Base-by-base conservation (phyloP, 2,797 vertebrate species). In the Pipistrellus pygmaeus region DNA sequence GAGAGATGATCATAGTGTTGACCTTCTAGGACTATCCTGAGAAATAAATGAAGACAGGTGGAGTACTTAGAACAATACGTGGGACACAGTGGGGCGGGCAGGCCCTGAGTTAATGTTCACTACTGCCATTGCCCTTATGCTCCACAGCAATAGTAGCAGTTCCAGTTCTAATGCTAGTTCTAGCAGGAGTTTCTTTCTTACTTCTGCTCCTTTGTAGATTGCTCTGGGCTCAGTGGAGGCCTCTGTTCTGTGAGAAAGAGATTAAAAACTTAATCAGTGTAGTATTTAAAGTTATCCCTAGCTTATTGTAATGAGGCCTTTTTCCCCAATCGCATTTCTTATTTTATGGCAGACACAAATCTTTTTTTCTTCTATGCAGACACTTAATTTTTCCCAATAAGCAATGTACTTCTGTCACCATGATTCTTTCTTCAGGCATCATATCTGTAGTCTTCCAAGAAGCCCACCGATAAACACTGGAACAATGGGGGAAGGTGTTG, bases 81-180 rank as follows among this genome's bases (percentile, higher is more conserved):
- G 69, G 64, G 41, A 7, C 38, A 0, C 11, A 5, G 55, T 5
- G 2, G 57, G 20, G 41, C 3, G 18, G 4, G 57, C 7, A 4
- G 66, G 21, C 51, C 7, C n/a, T 27, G 18, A 83, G 41, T 27
- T 1, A 8, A 25, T 2, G 27, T 25, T 41, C 57, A 2, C 57
- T 2, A 2, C 21, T 4, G 0, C 12, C 57, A 0, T 71, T 7
- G 14, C 14, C 23, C 71, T 41, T 1, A 0, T 0, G 30, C 25
- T 5, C 21, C 6, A 1, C 3, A 13, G 69, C 23, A 6, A 25
- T 3, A 4, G 23, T 3, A 17, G 11, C 7, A 2, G 35, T 2
- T 2, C 46, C 2, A 3, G 2, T 14, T 11, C 14, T 14, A 8
- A 25, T 17, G 12, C 80, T 4, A 4, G 30, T 5, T 4, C 15